phyloP scores from a whole-genome alignment of 1,140 invertebrate genomes.

The Eurosta solidaginis region DNA sequence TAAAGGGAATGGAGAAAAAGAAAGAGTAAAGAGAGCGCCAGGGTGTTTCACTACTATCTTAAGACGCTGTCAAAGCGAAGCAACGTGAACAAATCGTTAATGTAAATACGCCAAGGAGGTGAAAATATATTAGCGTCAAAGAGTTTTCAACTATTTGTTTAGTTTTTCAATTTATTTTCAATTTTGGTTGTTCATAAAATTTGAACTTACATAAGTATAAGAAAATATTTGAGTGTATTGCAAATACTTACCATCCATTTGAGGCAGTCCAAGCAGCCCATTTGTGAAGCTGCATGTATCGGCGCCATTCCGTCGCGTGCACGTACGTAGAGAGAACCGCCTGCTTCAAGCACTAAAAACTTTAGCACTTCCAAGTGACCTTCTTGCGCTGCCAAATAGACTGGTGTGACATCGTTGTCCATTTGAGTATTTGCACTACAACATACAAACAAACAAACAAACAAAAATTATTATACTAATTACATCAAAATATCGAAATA shows the following conservation, averaged over 20 bases:
- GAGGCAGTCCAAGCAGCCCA: constrained; percentile 82
- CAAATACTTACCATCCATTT: constrained; percentile 82
- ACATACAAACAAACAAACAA: constrained; percentile 36
- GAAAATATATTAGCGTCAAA: too few relatives aligned
- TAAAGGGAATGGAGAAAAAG: too few relatives aligned
- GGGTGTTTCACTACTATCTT: too few relatives aligned
- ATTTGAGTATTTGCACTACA: constrained; percentile 83
- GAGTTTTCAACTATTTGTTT: too few relatives aligned
- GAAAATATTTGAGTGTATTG: too few relatives aligned
- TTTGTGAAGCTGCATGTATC: constrained; percentile 85
- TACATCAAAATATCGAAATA: not conserved
- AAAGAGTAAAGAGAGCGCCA: too few relatives aligned
- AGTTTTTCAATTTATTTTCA: too few relatives aligned
- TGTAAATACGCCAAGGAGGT: too few relatives aligned
- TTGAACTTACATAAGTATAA: not conserved
- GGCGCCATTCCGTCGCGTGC: constrained; percentile 88
- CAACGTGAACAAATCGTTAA: too few relatives aligned
- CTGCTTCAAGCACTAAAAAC: constrained; percentile 79
- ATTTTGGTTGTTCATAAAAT: not conserved
- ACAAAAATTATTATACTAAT: constrained; percentile 1
- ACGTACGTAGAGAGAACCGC: constrained; percentile 73
- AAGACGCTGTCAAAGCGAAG: too few relatives aligned
- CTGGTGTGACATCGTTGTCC: constrained; percentile 88
- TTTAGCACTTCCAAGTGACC: constrained; percentile 83
- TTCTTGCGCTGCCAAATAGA: constrained; percentile 85